phyloP scores from a whole-genome alignment of 2,888 invertebrate genomes.

The Arrhopalites spinosus region DNA sequence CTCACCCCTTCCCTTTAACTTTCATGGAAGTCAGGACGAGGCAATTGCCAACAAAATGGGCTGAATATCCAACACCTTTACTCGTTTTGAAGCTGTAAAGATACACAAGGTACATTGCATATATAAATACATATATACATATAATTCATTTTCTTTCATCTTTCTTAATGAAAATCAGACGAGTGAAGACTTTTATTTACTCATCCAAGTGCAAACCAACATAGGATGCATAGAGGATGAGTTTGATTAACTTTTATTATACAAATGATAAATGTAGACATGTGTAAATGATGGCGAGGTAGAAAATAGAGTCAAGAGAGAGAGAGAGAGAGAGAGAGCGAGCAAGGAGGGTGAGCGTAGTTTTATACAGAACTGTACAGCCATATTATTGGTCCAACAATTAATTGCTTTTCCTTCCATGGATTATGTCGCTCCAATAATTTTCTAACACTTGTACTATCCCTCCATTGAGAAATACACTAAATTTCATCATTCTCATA shows the following conservation, averaged over 20 bases:
- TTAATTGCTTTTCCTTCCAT: too few relatives aligned
- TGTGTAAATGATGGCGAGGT: not conserved
- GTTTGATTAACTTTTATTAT: not conserved
- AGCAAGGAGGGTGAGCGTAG: too few relatives aligned
- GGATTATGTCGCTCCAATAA: not conserved
- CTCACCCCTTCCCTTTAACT: slow-evolving; percentile 96
- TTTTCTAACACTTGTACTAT: not conserved
- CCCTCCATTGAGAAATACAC: too few relatives aligned
- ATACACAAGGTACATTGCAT: not conserved
- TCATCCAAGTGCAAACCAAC: too few relatives aligned
- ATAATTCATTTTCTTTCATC: not conserved
- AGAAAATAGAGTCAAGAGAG: not conserved
- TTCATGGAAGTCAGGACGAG: slow-evolving; percentile 98
- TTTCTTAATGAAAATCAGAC: too few relatives aligned
- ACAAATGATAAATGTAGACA: not conserved
- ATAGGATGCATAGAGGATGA: not conserved
- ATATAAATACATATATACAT: not conserved
- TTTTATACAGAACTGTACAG: not conserved
- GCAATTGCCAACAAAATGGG: slow-evolving; percentile 99
- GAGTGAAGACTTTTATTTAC: too few relatives aligned
- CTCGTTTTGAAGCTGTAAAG: slow-evolving; percentile 90
- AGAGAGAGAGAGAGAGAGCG: not conserved
- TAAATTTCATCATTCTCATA: too few relatives aligned
- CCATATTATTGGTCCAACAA: not conserved
- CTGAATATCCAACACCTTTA: slow-evolving; percentile 98